Percentiles rank a stretch among this genome's conserved stretches.
Conservation (phyloP, 1,140 invertebrate genomes). For the Heliconius melpomene region DNA sequence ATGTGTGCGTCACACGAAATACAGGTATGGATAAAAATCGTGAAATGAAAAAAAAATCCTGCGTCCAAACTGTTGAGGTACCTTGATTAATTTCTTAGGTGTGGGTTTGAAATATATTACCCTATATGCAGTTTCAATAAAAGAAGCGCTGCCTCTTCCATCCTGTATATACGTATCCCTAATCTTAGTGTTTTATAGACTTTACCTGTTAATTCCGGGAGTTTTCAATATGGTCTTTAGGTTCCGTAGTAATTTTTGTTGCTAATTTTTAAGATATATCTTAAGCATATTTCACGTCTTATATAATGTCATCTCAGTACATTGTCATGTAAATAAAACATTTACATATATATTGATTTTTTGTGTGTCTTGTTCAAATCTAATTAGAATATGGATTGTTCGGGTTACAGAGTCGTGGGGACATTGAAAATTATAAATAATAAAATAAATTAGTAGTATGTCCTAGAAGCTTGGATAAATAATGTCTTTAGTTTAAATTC, state of each 20-base stretch:
- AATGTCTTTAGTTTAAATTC: background rate
- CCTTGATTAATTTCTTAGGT: no score
- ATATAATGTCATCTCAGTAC: constrained; percentile 9
- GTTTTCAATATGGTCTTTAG: background rate
- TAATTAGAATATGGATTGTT: constrained; percentile 14
- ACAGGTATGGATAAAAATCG: no score
- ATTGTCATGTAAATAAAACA: constrained; percentile 24
- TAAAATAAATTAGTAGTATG: background rate
- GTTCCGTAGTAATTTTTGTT: background rate
- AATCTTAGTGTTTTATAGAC: background rate
- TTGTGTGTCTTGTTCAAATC: constrained; percentile 15
- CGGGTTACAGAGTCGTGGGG: background rate
- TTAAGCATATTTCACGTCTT: background rate
- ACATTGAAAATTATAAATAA: background rate
- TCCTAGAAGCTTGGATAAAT: background rate
- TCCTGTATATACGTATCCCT: background rate
- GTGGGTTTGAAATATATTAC: no score
- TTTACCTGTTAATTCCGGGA: background rate
- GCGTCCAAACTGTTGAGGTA: no score
- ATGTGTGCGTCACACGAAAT: no score
- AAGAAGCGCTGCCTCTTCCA: no score
- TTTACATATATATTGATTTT: constrained; percentile 28
- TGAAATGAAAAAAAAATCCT: no score
- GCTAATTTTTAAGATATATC: background rate
- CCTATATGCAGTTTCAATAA: no score